Base-by-base conservation (phyloP, 2,888 invertebrate genomes). In the Orchestes rusci region DNA sequence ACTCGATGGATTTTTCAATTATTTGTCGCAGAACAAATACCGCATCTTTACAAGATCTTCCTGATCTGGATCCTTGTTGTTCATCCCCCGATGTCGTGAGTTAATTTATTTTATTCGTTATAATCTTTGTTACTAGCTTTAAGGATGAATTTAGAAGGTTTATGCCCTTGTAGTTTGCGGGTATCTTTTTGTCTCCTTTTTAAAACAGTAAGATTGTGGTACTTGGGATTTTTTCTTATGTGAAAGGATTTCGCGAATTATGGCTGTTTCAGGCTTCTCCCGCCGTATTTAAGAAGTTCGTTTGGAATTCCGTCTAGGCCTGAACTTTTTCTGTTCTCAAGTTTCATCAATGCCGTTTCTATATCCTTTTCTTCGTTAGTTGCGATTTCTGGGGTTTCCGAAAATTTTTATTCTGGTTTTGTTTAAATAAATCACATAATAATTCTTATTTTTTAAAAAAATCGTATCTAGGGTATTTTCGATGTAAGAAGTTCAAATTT, bases 131-230 rank as follows among this genome's bases (percentile, higher is more conserved):
- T 13, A 16, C 16, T 28, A 34, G 42, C 16, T 42, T n/a, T n/a
- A n/a, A n/a, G n/a, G n/a, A n/a, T 42, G 23, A 23, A 15, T 18
- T 20, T 3, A 32, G 40, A 20, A 40, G 40, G 13, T 33, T n/a
- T n/a, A n/a, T 40, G 18, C 40, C 40, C 27, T 27, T 8, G 33
- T 40, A 40, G 16, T n/a, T n/a, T n/a, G n/a, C n/a, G n/a, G n/a
- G n/a, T n/a, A n/a, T n/a, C n/a, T 16, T 28, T 19, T 45, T 30
- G 16, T 30, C 16, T 30, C 32, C 31, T 28, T 43, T 38, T 38
- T 43, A 31, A 19, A 29, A 43, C n/a, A n/a, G n/a, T n/a, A n/a
- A n/a, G n/a, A 29, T 36, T 17, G 23, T 41, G 13, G 13, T n/a
- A n/a, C n/a, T n/a, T n/a, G n/a, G n/a, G n/a, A n/a, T n/a, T 32